Evolutionary conservation across 2,113 vertebrate species (phyloP).

Genomic region (Platysternon megacephalum): DNA sequence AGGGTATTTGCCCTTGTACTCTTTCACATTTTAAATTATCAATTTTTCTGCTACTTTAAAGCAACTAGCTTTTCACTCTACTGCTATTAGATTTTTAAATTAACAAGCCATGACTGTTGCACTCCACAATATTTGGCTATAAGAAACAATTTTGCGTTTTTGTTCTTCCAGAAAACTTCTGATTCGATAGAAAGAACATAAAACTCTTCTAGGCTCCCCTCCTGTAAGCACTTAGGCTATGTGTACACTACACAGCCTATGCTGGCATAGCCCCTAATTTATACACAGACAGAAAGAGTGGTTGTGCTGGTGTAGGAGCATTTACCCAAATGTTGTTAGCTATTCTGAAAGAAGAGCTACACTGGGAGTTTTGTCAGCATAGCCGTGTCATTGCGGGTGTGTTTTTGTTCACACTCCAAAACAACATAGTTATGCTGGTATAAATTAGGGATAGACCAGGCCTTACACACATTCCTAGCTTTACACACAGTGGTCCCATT

Average conservation of each 20-base stretch:
- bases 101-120: not conserved
- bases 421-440: too few species aligned
- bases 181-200: not conserved
- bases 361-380: too few species aligned
- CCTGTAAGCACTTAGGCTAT: not conserved
- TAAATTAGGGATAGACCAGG: too few species aligned
- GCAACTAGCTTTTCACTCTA: not conserved
- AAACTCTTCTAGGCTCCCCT: too few species aligned
- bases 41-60: not conserved
- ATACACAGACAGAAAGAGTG: too few species aligned
- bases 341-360: too few species aligned
- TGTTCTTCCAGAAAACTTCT: not conserved
- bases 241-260: not conserved
- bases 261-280: not conserved
- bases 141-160: not conserved
- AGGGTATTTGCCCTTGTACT: not conserved
- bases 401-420: too few species aligned
- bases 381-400: too few species aligned
- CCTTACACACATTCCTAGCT: too few species aligned
- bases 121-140: not conserved
- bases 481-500: not conserved
- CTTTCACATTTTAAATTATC: fast-evolving
- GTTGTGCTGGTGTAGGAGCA: too few species aligned
- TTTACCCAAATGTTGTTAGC: too few species aligned
- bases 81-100: not conserved